Conservation (phyloP, 2,113 vertebrate species). For the Hippocampus abdominalis region DNA sequence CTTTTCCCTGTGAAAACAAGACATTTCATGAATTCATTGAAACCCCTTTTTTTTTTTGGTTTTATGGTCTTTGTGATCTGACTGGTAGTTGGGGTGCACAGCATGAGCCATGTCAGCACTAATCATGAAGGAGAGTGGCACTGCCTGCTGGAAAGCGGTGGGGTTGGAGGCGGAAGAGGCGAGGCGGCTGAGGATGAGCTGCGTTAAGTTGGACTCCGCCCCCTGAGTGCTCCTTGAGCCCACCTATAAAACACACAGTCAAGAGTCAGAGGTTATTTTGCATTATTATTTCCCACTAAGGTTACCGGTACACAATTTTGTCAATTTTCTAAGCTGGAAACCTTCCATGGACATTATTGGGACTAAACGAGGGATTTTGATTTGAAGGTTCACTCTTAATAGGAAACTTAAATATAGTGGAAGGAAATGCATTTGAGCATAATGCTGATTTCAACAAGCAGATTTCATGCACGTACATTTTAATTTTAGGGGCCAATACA, state of each 20-base stretch:
- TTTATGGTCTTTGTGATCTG: slow-evolving; percentile 45
- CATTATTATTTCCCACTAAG: no score
- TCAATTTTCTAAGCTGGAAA: no score
- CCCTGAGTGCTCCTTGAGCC: slow-evolving; percentile 94
- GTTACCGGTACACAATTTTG: no score
- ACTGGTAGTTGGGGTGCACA: slow-evolving; percentile 93
- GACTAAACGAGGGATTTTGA: neutral
- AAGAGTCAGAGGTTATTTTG: no score
- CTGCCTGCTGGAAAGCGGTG: slow-evolving; percentile 89
- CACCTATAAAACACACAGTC: slow-evolving; percentile 72
- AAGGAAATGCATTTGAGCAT: neutral
- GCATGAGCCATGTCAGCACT: slow-evolving; percentile 97
- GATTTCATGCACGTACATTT: no score
- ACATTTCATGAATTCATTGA: neutral
- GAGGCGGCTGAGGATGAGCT: slow-evolving; percentile 88
- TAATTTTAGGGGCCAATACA: neutral
- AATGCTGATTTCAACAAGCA: no score
- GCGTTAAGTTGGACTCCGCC: slow-evolving; percentile 86
- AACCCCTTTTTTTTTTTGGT: no score
- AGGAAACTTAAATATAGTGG: neutral
- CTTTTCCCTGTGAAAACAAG: slow-evolving; percentile 79
- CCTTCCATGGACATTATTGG: no score
- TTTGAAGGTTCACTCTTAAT: neutral
- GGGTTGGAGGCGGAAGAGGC: slow-evolving; percentile 74
- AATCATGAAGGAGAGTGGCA: slow-evolving; percentile 93